A percentile compares a stretch with the other conserved stretches of the same genome.
These are phyloP conservation scores for Ptilonorhynchus violaceus DNA, from an alignment of 2,113 vertebrate species.

Conservation along the genomic window DNA sequence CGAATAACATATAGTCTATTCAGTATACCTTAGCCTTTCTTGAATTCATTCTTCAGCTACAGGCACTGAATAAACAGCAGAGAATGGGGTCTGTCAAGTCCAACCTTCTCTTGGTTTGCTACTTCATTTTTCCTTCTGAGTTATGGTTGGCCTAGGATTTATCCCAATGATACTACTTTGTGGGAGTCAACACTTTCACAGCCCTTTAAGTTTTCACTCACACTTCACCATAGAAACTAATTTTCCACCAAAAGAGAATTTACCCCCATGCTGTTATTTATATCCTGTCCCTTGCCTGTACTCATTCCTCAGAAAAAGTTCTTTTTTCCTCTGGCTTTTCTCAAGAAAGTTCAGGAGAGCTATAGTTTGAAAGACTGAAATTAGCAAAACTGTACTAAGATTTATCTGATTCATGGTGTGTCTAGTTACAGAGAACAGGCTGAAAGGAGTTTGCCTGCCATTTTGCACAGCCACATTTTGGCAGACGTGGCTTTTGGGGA, in stretches of 20 bases:
- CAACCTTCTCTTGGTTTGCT: background rate
- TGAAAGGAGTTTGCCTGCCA: background rate
- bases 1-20: background rate
- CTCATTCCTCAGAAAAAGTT: background rate
- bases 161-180: background rate
- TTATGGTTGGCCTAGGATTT: background rate
- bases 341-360: background rate
- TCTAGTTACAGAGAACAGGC: background rate
- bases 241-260: background rate
- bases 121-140: background rate
- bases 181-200: background rate
- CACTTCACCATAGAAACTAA: background rate
- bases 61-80: background rate
- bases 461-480: background rate
- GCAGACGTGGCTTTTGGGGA: background rate
- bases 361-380: background rate
- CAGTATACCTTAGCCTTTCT: background rate
- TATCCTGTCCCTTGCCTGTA: background rate
- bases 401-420: background rate
- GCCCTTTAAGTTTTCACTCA: background rate
- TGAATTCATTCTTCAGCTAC: background rate
- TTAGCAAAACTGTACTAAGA: background rate
- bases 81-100: background rate
- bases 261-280: fast-evolving
- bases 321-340: background rate